Conservation (phyloP, 1,140 invertebrate species). For the Rhysida immarginata region DNA sequence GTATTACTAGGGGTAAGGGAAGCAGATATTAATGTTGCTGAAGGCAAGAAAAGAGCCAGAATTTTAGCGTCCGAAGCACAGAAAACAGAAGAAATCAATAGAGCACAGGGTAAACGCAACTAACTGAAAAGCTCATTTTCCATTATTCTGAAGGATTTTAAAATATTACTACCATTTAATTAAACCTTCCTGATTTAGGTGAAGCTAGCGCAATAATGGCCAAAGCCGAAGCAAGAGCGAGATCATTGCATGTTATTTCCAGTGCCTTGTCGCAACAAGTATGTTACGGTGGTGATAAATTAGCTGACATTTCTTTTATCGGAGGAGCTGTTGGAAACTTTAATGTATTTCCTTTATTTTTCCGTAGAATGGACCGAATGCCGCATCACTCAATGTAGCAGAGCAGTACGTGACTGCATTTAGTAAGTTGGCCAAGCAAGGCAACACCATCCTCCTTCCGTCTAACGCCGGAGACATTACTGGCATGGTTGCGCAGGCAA, state of each 20-base stretch:
- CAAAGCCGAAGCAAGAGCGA: constrained; percentile 66
- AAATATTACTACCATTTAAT: background rate
- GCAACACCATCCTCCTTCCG: constrained; percentile 89
- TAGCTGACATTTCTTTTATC: too few species aligned
- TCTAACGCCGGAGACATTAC: constrained; percentile 75
- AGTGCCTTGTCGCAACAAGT: constrained; percentile 42
- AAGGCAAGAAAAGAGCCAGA: constrained; percentile 76
- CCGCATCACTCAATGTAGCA: constrained; percentile 78
- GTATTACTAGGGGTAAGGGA: constrained; percentile 40
- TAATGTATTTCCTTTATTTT: constrained; percentile 6
- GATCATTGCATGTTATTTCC: constrained; percentile 57
- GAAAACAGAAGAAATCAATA: constrained; percentile 30
- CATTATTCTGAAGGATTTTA: background rate
- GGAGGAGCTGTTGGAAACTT: too few species aligned
- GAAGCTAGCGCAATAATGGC: constrained; percentile 74
- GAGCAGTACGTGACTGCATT: constrained; percentile 93
- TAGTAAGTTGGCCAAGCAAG: constrained; percentile 75
- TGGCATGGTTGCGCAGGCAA: constrained; percentile 68
- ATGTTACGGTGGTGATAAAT: too few species aligned
- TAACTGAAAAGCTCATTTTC: background rate
- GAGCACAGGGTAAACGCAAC: constrained; percentile 38
- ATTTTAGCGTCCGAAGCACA: constrained; percentile 69
- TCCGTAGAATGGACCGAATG: constrained; percentile 56
- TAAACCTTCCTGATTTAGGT: constrained; percentile 31
- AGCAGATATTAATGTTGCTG: constrained; percentile 94